A percentile compares a stretch with the other conserved stretches of the same genome.
phyloP scores from a whole-genome alignment of 2,113 vertebrate species.

The Dolichallabes microphthalmus region DNA sequence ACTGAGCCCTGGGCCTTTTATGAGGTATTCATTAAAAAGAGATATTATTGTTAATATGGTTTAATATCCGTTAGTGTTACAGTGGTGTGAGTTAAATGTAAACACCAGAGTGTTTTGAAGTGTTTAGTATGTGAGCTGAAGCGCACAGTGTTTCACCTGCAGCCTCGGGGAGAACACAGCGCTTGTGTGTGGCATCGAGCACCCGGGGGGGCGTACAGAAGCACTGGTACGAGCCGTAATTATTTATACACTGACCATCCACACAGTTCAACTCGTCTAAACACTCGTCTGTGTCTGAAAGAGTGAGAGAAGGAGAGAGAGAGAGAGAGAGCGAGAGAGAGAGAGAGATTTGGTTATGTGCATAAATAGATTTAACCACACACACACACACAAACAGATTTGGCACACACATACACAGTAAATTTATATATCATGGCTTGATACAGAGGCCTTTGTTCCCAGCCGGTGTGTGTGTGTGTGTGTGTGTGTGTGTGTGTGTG shows the following conservation, averaged over 20 bases:
- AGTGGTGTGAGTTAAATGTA: not conserved
- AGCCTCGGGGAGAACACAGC: slow-evolving; percentile 74
- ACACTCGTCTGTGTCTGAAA: slow-evolving; percentile 90
- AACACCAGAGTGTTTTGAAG: not conserved
- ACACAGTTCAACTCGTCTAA: slow-evolving; percentile 83
- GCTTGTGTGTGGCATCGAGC: slow-evolving; percentile 75
- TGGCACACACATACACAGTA: not conserved
- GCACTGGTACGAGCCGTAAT: slow-evolving; percentile 88
- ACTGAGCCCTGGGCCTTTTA: not conserved
- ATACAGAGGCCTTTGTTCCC: not conserved
- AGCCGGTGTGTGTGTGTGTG: not conserved
- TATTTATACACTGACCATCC: slow-evolving; percentile 87
- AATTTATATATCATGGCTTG: not conserved
- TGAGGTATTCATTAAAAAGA: not conserved
- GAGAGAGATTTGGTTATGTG: not conserved
- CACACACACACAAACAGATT: not conserved
- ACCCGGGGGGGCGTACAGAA: slow-evolving; percentile 87
- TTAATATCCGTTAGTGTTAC: not conserved
- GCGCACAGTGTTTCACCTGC: slow-evolving; percentile 72
- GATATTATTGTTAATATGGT: not conserved
- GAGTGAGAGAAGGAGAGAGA: not conserved
- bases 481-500: not conserved
- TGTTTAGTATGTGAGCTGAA: not conserved
- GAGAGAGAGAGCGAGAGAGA: not conserved
- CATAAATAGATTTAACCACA: not conserved